Conservation (phyloP, 2,888 invertebrate genomes). For the Sclerodermus sp. region DNA sequence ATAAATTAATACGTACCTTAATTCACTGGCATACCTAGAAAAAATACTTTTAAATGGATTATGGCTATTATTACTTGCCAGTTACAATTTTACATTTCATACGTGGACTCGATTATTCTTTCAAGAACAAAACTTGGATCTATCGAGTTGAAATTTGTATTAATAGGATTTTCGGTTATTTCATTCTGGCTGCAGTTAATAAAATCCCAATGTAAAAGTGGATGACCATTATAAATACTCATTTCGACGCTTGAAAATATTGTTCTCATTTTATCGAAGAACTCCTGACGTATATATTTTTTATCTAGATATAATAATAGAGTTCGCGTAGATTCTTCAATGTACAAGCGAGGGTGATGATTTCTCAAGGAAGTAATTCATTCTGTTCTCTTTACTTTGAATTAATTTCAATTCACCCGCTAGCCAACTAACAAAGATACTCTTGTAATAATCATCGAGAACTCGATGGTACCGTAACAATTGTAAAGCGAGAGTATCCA, state of each 20-base stretch:
- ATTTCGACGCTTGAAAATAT: slow-evolving; percentile 23
- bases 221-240: slow-evolving; percentile 23
- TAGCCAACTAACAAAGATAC: slow-evolving; percentile 41
- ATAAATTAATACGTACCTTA: slow-evolving; percentile 35
- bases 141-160: neutral
- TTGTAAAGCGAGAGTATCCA: slow-evolving; percentile 58
- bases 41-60: neutral
- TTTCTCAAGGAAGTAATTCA: neutral
- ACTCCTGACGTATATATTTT: slow-evolving; percentile 27
- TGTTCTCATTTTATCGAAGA: slow-evolving; percentile 32
- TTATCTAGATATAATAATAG: slow-evolving; percentile 21
- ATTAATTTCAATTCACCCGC: slow-evolving; percentile 39
- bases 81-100: slow-evolving; percentile 30
- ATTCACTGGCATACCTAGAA: slow-evolving; percentile 36
- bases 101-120: slow-evolving; percentile 34
- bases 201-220: slow-evolving; percentile 33
- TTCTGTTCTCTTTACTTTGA: slow-evolving; percentile 21
- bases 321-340: neutral
- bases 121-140: slow-evolving; percentile 20
- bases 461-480: slow-evolving; percentile 18
- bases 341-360: too few relatives aligned
- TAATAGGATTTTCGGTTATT: neutral
- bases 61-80: neutral
- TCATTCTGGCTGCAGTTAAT: slow-evolving; percentile 1
- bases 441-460: slow-evolving; percentile 26